A percentile compares a stretch with the other conserved stretches of the same genome.
Conservation (phyloP, 2,888 invertebrate genomes). For the Marasmarcha lunaedactyla region DNA sequence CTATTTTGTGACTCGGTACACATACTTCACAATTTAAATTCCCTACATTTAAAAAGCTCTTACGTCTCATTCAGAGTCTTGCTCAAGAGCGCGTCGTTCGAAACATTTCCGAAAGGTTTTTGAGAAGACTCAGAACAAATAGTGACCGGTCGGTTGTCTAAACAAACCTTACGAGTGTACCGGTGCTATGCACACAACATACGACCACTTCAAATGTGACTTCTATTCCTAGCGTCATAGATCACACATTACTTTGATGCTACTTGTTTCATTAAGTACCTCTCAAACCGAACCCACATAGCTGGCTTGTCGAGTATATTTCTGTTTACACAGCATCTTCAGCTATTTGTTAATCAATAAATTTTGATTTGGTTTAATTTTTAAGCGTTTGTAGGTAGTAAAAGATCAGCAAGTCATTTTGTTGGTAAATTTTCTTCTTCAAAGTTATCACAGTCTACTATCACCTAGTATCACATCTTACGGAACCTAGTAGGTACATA, state of each 20-base stretch:
- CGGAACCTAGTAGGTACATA: no score
- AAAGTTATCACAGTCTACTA: no score
- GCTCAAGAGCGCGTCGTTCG: conserved; percentile 37
- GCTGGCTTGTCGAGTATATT: conserved; percentile 35
- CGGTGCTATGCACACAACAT: conserved; percentile 18
- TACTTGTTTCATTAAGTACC: conserved; percentile 29
- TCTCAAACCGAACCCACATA: conserved; percentile 36
- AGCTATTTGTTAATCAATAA: conserved; percentile 48
- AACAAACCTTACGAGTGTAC: conserved; percentile 39
- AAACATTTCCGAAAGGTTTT: conserved; percentile 57
- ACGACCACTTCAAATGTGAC: not conserved
- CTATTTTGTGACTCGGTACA: no score
- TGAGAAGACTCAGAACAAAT: conserved; percentile 52
- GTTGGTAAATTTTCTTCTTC: no score
- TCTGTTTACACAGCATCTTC: conserved; percentile 48
- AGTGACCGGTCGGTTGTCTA: conserved; percentile 61
- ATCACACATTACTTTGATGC: not conserved
- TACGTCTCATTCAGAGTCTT: not conserved
- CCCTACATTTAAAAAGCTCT: no score
- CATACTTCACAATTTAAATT: no score
- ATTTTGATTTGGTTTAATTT: conserved; percentile 30
- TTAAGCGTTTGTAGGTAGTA: no score
- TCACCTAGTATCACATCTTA: no score
- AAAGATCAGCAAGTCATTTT: no score
- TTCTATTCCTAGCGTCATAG: not conserved